A percentile compares a stretch with the other conserved stretches of the same genome.
Evolutionary conservation across 2,797 vertebrate genomes (phyloP).

Genomic region (Natrix natrix): DNA sequence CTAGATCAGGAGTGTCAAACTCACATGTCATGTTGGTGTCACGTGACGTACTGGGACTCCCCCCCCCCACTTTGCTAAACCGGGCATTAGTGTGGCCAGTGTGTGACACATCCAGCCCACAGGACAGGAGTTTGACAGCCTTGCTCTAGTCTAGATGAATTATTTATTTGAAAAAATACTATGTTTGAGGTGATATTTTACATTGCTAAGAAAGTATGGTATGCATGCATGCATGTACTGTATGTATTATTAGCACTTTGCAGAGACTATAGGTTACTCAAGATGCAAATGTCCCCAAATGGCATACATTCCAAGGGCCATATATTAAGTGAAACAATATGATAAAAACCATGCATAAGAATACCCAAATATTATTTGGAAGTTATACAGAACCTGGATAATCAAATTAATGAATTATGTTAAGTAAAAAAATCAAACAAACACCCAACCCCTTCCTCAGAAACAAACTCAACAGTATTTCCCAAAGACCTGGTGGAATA

Average conservation of each 20-base stretch:
- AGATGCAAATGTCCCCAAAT: not conserved
- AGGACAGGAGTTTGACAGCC: no score
- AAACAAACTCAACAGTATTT: not conserved
- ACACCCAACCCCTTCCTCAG: not conserved
- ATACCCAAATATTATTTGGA: not conserved
- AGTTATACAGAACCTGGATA: not conserved
- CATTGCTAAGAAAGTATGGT: not conserved
- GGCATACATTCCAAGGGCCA: not conserved
- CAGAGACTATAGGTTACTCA: not conserved
- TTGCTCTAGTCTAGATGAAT: not conserved
- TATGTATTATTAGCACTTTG: not conserved
- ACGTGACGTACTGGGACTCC: no score
- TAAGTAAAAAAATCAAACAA: not conserved
- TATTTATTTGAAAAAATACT: not conserved
- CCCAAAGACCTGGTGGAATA: not conserved
- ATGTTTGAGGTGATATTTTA: not conserved
- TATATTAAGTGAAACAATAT: not conserved
- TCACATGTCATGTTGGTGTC: no score
- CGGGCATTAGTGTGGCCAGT: no score
- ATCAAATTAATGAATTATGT: not conserved
- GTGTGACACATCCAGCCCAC: no score
- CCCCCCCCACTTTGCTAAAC: no score
- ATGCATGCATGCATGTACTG: not conserved
- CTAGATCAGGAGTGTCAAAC: no score
- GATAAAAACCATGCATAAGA: not conserved